Evolutionary conservation across 1,140 invertebrate genomes (phyloP).

Genomic region (Drosophila tristis): DNA sequence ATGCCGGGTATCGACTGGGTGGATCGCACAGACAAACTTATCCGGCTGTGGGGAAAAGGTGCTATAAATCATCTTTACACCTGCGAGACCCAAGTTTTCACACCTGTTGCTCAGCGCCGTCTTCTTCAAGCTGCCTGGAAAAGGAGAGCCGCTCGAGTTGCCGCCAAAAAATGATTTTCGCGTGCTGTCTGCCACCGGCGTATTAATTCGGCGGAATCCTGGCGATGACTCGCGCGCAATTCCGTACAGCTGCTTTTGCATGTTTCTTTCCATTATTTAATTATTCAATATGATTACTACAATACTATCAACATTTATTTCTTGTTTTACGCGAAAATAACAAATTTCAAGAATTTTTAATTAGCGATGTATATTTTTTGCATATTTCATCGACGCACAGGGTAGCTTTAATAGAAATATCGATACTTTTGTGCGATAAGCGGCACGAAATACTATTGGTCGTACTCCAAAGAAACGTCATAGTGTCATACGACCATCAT

Average conservation of each 20-base stretch:
- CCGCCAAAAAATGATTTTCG: conserved; percentile 71
- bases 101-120: conserved; percentile 60
- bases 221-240: conserved; percentile 54
- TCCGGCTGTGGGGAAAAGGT: conserved; percentile 83
- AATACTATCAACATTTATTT: not conserved
- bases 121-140: conserved; percentile 56
- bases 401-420: too few species aligned
- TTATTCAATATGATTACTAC: not conserved
- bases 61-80: not conserved
- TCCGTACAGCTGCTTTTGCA: conserved; percentile 58
- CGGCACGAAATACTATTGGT: too few species aligned
- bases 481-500: too few species aligned
- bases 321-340: conserved; percentile 4
- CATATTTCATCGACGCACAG: too few species aligned
- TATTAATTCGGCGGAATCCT: conserved; percentile 28
- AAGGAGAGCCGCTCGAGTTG: conserved; percentile 32
- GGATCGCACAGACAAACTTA: conserved; percentile 87
- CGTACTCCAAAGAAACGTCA: too few species aligned
- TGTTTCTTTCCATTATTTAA: conserved; percentile 37
- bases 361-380: too few species aligned
- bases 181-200: conserved; percentile 35
- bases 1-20: conserved; percentile 89
- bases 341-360: conserved; percentile 5
- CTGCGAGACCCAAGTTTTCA: too few species aligned
- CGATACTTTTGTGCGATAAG: too few species aligned